Conservation (phyloP, 2,888 invertebrate genomes). For the Caenorhabditis imperialis region DNA sequence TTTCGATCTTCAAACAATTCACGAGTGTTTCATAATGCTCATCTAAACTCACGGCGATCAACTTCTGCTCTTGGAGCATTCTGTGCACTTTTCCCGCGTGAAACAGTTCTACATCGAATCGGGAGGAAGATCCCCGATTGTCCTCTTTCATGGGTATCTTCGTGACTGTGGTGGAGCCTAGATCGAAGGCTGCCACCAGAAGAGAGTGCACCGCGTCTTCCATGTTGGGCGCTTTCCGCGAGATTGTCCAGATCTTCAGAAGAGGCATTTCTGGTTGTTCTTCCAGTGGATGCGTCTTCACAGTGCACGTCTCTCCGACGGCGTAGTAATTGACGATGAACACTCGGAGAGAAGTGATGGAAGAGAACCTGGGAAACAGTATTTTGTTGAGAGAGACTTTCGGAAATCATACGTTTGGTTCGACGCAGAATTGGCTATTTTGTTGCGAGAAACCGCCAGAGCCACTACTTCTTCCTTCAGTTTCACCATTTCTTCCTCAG, state of each 20-base stretch:
- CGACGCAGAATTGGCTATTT: conserved; percentile 18
- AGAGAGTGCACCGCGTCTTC: conserved; percentile 41
- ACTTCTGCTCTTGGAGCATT: conserved; percentile 3
- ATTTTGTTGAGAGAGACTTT: not conserved
- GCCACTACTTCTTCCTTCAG: conserved; percentile 22
- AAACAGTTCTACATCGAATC: conserved; percentile 97
- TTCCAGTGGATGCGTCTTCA: conserved; percentile 33
- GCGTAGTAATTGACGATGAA: conserved; percentile 51
- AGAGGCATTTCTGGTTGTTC: conserved; percentile 8
- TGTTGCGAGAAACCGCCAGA: conserved; percentile 17
- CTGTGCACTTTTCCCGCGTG: conserved; percentile 81
- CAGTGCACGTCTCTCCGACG: conserved; percentile 18
- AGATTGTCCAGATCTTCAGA: conserved; percentile 46
- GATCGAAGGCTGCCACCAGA: conserved; percentile 79
- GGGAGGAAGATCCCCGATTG: conserved; percentile 90
- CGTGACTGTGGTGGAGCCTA: conserved; percentile 95
- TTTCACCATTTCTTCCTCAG: conserved; percentile 34
- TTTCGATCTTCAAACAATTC: conserved; percentile 11
- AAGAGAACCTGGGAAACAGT: conserved; percentile 23
- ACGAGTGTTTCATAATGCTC: too few species aligned
- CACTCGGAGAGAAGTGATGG: conserved; percentile 31
- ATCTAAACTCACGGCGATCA: conserved; percentile 14
- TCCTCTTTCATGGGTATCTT: conserved; percentile 95
- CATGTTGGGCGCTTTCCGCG: conserved; percentile 31
- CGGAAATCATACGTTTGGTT: conserved; percentile 21